Percentiles rank a stretch among this genome's conserved stretches.
These are phyloP conservation scores for Eumerus sabulonum DNA, from an alignment of 2,888 invertebrate genomes.

Conservation along the genomic window DNA sequence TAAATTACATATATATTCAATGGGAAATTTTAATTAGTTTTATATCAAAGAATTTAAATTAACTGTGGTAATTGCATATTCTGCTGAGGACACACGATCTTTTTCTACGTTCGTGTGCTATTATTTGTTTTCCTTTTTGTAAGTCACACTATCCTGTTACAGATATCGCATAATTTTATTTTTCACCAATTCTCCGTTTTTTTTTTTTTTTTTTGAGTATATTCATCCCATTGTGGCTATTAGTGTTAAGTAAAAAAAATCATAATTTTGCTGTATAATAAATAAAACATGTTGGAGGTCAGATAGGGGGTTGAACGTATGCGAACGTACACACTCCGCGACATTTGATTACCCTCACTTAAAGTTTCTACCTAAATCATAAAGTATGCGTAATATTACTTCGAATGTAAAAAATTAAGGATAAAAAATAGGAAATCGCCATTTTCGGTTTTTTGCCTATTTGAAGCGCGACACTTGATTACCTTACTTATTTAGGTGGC, in stretches of 20 bases:
- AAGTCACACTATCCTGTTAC: slow-evolving; percentile 36
- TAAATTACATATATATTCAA: slow-evolving; percentile 60
- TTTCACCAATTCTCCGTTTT: slow-evolving; percentile 36
- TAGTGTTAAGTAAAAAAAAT: too few species aligned
- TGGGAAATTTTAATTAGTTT: slow-evolving; percentile 69
- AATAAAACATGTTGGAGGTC: slow-evolving; percentile 25
- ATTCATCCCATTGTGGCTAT: too few species aligned
- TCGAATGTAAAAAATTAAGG: too few species aligned
- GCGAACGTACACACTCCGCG: too few species aligned
- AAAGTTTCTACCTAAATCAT: too few species aligned
- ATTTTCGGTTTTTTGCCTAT: too few species aligned
- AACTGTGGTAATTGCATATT: slow-evolving; percentile 67
- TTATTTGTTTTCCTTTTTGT: slow-evolving; percentile 18
- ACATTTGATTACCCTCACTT: too few species aligned
- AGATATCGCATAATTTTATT: slow-evolving; percentile 60
- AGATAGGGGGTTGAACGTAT: too few species aligned
- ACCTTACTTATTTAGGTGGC: too few species aligned
- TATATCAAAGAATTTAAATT: slow-evolving; percentile 68
- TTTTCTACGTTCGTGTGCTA: slow-evolving; percentile 35
- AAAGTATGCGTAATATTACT: too few species aligned
- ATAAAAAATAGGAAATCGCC: too few species aligned
- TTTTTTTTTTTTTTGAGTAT: not conserved
- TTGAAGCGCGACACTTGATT: too few species aligned
- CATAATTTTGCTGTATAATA: slow-evolving; percentile 8
- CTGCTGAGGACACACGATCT: slow-evolving; percentile 59